Conservation (phyloP, 2,888 invertebrate species). For the Drosophila mayaguana region DNA sequence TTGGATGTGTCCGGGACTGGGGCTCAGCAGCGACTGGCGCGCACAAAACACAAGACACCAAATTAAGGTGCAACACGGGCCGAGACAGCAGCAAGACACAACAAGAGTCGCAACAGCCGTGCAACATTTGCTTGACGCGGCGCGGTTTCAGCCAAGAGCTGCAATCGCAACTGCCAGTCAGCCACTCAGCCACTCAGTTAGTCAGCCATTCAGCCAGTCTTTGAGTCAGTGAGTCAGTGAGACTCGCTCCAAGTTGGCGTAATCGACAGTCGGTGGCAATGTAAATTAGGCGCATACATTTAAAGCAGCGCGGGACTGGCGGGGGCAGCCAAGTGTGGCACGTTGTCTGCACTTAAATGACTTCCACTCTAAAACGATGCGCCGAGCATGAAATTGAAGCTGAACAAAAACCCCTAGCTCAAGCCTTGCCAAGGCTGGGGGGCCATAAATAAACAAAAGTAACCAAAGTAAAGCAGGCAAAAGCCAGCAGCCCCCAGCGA, state of each 20-base stretch:
- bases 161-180: slow-evolving; percentile 67
- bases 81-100: slow-evolving; percentile 30
- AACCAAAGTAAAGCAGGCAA: slow-evolving; percentile 40
- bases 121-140: slow-evolving; percentile 71
- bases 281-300: slow-evolving; percentile 73
- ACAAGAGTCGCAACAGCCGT: slow-evolving; percentile 60
- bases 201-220: slow-evolving; percentile 23
- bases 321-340: slow-evolving; percentile 56
- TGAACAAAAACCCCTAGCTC: slow-evolving; percentile 20
- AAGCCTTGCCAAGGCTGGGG: slow-evolving; percentile 27
- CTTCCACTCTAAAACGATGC: slow-evolving; percentile 64
- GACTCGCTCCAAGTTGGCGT: slow-evolving; percentile 46
- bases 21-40: slow-evolving; percentile 68
- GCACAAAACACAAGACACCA: slow-evolving; percentile 54
- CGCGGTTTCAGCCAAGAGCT: slow-evolving; percentile 55
- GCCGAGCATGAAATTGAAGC: slow-evolving; percentile 64
- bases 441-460: slow-evolving; percentile 63
- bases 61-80: slow-evolving; percentile 50
- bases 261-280: slow-evolving; percentile 73
- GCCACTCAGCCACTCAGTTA: slow-evolving; percentile 32
- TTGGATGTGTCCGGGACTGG: slow-evolving; percentile 56
- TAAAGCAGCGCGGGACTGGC: slow-evolving; percentile 27
- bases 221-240: slow-evolving; percentile 43
- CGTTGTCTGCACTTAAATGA: slow-evolving; percentile 77
- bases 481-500: slow-evolving; percentile 44